These are phyloP conservation scores for Spisula solida DNA, from an alignment of 2,888 invertebrate genomes.

Conservation along the genomic window DNA sequence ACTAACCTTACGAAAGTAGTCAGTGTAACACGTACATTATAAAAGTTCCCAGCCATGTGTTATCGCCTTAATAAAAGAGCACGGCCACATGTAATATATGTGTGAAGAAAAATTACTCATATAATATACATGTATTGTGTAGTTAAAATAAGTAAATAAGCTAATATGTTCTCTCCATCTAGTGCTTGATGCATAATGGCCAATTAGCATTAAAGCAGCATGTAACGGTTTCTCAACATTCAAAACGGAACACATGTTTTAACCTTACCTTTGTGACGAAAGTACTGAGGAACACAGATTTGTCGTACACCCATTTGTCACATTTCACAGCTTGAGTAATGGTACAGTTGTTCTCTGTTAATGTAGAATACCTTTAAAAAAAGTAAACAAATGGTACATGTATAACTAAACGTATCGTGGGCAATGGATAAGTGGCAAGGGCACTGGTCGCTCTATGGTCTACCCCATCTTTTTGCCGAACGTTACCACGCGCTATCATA, in stretches of 20 bases:
- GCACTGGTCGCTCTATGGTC: too few relatives aligned
- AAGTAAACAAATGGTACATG: not conserved
- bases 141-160: not conserved
- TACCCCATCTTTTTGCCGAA: too few relatives aligned
- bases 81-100: too few relatives aligned
- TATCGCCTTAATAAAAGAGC: too few relatives aligned
- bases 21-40: too few relatives aligned
- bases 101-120: not conserved
- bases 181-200: not conserved
- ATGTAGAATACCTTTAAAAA: not conserved
- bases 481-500: too few relatives aligned
- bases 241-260: not conserved
- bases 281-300: constrained; percentile 44
- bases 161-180: not conserved
- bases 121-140: not conserved
- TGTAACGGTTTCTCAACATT: not conserved
- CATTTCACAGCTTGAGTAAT: constrained; percentile 25
- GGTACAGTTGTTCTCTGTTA: not conserved
- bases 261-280: constrained; percentile 58
- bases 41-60: too few relatives aligned
- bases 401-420: not conserved
- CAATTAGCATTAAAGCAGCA: not conserved
- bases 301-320: constrained; percentile 65
- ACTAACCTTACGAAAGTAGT: too few relatives aligned
- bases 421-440: too few relatives aligned